Evolutionary conservation across 1,140 invertebrate genomes (phyloP).

Genomic region (Centruroides sculpturatus): DNA sequence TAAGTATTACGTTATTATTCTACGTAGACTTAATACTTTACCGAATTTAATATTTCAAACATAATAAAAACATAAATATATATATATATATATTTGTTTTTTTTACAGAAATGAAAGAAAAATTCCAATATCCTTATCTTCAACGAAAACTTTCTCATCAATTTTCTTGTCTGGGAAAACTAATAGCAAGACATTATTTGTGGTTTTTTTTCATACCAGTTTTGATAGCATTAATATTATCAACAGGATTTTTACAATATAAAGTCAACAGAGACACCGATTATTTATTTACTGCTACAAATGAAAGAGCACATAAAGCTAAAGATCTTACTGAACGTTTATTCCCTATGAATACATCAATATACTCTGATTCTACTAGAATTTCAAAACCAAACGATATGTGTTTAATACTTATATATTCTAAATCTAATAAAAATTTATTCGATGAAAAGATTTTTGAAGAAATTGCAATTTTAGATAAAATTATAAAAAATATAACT

Average conservation of each 20-base stretch:
- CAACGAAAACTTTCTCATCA: too few species aligned
- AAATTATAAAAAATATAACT: constrained; percentile 56
- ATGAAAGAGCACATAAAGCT: constrained; percentile 53
- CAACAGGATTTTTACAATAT: constrained; percentile 70
- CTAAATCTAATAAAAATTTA: not conserved
- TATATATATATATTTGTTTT: too few species aligned
- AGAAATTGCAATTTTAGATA: constrained; percentile 56
- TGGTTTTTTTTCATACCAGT: constrained; percentile 77
- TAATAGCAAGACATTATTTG: constrained; percentile 61
- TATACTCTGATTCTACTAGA: constrained; percentile 10
- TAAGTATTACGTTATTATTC: too few species aligned
- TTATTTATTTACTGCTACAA: constrained; percentile 76
- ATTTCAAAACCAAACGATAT: constrained; percentile 49
- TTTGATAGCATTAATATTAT: constrained; percentile 56
- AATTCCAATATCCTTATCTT: too few species aligned
- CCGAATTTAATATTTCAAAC: too few species aligned
- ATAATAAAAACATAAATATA: too few species aligned
- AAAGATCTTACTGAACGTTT: constrained; percentile 52
- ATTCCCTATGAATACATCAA: constrained; percentile 16
- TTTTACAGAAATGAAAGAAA: too few species aligned
- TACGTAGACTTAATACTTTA: too few species aligned
- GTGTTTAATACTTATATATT: constrained; percentile 61
- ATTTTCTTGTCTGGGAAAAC: constrained; percentile 40
- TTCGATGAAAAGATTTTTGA: constrained; percentile 51
- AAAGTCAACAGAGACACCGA: constrained; percentile 80